A percentile compares a stretch with the other conserved stretches of the same genome.
Conservation (phyloP, 2,797 vertebrate genomes). For the Sphaeramia orbicularis region DNA sequence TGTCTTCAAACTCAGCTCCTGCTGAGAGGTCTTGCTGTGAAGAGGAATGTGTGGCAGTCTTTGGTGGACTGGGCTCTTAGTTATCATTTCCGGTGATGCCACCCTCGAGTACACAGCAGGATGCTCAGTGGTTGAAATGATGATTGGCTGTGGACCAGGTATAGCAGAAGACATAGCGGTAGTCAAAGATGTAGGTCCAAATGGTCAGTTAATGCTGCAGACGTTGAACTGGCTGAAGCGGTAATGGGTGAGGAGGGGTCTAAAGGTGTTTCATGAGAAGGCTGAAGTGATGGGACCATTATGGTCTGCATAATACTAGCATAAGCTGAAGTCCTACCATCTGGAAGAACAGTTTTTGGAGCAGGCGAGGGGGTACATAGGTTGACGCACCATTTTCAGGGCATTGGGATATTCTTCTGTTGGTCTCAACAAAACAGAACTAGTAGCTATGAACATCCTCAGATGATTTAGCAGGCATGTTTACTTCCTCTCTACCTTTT, state of each 20-base stretch:
- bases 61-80: slow-evolving; percentile 83
- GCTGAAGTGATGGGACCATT: slow-evolving; percentile 78
- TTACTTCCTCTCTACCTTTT: slow-evolving; percentile 52
- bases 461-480: slow-evolving; percentile 53
- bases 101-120: slow-evolving; percentile 87
- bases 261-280: slow-evolving; percentile 48
- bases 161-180: slow-evolving; percentile 43
- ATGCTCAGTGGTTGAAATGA: slow-evolving; percentile 80
- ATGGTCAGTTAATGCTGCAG: slow-evolving; percentile 18
- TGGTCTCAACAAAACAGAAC: slow-evolving; percentile 67
- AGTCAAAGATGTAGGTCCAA: slow-evolving; percentile 34
- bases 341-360: slow-evolving; percentile 82
- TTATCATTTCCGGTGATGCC: slow-evolving; percentile 84
- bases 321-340: slow-evolving; percentile 89
- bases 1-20: slow-evolving; percentile 86
- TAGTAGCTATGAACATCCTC: slow-evolving; percentile 75
- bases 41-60: slow-evolving; percentile 50
- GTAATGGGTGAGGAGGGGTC: slow-evolving; percentile 53
- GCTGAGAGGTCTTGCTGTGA: slow-evolving; percentile 64
- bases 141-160: slow-evolving; percentile 53
- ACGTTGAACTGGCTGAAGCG: slow-evolving; percentile 19
- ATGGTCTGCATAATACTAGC: slow-evolving; percentile 95
- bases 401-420: slow-evolving; percentile 57
- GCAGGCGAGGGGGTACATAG: slow-evolving; percentile 69
- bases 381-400: slow-evolving; percentile 61